phyloP scores from a whole-genome alignment of 2,113 vertebrate species.

The Phalacrocorax brasilianus region DNA sequence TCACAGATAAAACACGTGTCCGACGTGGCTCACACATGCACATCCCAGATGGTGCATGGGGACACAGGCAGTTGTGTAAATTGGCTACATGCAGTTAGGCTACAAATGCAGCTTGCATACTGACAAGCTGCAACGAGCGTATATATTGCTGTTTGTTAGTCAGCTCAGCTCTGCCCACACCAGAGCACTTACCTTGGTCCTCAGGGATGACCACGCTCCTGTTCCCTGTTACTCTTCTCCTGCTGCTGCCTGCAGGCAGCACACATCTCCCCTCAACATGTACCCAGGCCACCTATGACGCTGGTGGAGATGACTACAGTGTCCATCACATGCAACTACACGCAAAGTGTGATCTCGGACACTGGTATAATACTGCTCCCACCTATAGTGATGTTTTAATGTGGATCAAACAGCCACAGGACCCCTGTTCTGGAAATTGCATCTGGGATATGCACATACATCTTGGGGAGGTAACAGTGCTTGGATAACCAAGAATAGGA shows the following conservation, averaged over 20 bases:
- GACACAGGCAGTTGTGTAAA: not conserved
- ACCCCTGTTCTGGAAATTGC: not conserved
- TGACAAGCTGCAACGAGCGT: not conserved
- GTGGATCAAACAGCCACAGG: not conserved
- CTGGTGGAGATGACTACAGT: rapidly evolving
- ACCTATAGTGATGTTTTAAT: rapidly evolving
- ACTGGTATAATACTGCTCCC: rapidly evolving
- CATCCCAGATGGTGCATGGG: not conserved
- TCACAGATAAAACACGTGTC: not conserved
- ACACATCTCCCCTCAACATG: rapidly evolving
- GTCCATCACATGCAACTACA: rapidly evolving
- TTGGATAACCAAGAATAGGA: not conserved
- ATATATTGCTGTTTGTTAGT: rapidly evolving
- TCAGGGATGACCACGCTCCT: not conserved
- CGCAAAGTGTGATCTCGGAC: not conserved
- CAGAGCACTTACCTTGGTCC: not conserved
- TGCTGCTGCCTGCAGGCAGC: not conserved
- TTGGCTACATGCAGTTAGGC: not conserved
- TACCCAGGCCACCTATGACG: not conserved
- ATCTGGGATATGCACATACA: rapidly evolving
- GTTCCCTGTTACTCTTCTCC: not conserved
- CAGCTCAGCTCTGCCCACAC: not conserved
- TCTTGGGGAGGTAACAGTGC: not conserved
- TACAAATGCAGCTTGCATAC: not conserved
- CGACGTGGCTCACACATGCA: not conserved